phyloP scores from a whole-genome alignment of 1,140 invertebrate species.

The Gonatopus flavifemur region DNA sequence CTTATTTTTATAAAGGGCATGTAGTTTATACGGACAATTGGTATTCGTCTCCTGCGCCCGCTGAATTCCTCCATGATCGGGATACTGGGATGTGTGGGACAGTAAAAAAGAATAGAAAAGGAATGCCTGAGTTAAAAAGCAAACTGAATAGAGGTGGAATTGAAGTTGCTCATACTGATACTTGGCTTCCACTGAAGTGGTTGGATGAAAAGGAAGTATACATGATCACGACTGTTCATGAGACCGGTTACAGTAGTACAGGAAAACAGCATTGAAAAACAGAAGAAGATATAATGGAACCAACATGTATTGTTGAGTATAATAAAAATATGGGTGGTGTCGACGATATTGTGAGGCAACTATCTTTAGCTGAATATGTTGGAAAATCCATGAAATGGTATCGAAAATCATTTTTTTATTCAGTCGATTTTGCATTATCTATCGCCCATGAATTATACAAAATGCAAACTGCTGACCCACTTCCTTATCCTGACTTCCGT shows the following conservation, averaged over 20 bases:
- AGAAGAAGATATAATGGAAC: slow-evolving; percentile 25
- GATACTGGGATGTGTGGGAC: slow-evolving; percentile 26
- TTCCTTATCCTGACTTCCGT: slow-evolving; percentile 2
- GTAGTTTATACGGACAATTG: slow-evolving; percentile 25
- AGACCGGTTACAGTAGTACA: slow-evolving; percentile 6
- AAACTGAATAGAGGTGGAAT: slow-evolving; percentile 25
- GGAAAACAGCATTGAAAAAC: slow-evolving; percentile 17
- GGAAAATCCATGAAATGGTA: slow-evolving; percentile 30
- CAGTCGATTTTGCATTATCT: slow-evolving; percentile 15
- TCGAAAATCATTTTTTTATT: slow-evolving; percentile 22
- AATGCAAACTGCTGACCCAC: no score
- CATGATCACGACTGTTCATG: slow-evolving; percentile 16
- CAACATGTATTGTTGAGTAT: slow-evolving; percentile 29
- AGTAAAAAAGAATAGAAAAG: slow-evolving; percentile 24
- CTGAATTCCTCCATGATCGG: slow-evolving; percentile 21
- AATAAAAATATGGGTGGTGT: slow-evolving; percentile 36
- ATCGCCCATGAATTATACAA: slow-evolving; percentile 14
- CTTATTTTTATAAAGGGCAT: slow-evolving; percentile 26
- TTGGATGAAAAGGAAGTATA: slow-evolving; percentile 23
- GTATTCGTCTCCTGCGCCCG: slow-evolving; percentile 25
- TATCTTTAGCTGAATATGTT: slow-evolving; percentile 5
- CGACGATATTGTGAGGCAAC: slow-evolving; percentile 23
- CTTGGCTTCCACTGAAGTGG: slow-evolving; percentile 25
- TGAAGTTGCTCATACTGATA: slow-evolving; percentile 8
- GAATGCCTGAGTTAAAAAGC: slow-evolving; percentile 25